Base-by-base conservation (phyloP, 1,140 invertebrate genomes). In the Uloborus diversus region DNA sequence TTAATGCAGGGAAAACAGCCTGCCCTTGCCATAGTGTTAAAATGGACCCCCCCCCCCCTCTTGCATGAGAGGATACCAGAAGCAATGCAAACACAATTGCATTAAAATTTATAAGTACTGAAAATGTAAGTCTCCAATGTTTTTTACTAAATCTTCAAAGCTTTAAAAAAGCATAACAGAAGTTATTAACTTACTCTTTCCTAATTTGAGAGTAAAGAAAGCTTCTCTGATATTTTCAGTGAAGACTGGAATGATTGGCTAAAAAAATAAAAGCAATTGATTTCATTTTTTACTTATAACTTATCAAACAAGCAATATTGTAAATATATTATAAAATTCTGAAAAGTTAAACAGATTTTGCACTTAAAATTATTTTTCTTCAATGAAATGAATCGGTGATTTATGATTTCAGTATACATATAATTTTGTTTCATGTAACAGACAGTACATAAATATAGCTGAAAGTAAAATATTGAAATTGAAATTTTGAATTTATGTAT, bases 181-280 rank as follows among this genome's bases (percentile, higher is more conserved):
- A 42, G 37, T 9, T 17, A 9, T 42, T 7, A 7, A 78, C 73
- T 69, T 73, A 82, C 81, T 64, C 42, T 68, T 82, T 32, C 76
- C 81, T 51, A 71, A 79, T 13, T 57, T 64, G 4, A 59, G 33
- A 30, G 82, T 68, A 14, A 96, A 90, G 88, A 98, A 99, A 59
- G 94, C 94, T 89, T 99, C 97, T 82, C 97, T 91, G 32, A 97
- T 87, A 90, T 99, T 99, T 87, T 94, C 91, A 1, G 97, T 99
- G 87, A 99, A 99, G 87, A 99, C 92, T 70, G 98, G 97, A 86
- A 99, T 92, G 23, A 98, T 92, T 70, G 93, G 91, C 80, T 81
- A n/a, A 3, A 64, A 68, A 51, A 27, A 68, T n/a, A 61, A 13
- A 30, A 61, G n/a, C 1, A 61, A 32, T 11, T 11, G 23, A n/a